These are phyloP conservation scores for Yoshiicerus persimilis DNA, from an alignment of 1,140 invertebrate genomes.

Conservation along the genomic window DNA sequence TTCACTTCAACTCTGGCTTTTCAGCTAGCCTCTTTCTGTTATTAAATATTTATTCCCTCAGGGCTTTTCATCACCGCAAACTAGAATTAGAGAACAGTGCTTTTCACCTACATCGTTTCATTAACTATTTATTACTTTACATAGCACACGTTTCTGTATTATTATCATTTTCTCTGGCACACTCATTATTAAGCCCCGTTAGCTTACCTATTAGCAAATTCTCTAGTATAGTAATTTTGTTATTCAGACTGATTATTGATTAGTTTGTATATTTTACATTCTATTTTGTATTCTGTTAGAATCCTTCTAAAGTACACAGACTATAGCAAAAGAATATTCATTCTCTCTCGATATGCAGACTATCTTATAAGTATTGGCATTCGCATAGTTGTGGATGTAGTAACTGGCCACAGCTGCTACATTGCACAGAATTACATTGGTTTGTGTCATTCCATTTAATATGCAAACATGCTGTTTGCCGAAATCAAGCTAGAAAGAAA, in stretches of 20 bases:
- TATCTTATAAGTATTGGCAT: no score
- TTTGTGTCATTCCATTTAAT: background rate
- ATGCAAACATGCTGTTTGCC: background rate
- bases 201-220: background rate
- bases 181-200: background rate
- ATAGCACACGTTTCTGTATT: background rate
- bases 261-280: background rate
- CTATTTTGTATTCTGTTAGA: background rate
- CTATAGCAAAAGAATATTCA: no score
- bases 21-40: background rate
- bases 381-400: background rate
- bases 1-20: background rate
- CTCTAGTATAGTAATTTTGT: background rate
- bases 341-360: no score
- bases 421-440: background rate
- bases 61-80: conserved; percentile 1
- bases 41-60: background rate
- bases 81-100: background rate
- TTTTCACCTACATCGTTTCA: background rate
- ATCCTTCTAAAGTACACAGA: background rate
- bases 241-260: background rate
- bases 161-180: background rate
- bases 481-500: background rate
- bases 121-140: background rate
- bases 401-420: background rate